phyloP scores from a whole-genome alignment of 2,113 vertebrate species.

The Lucifuga dentata region DNA sequence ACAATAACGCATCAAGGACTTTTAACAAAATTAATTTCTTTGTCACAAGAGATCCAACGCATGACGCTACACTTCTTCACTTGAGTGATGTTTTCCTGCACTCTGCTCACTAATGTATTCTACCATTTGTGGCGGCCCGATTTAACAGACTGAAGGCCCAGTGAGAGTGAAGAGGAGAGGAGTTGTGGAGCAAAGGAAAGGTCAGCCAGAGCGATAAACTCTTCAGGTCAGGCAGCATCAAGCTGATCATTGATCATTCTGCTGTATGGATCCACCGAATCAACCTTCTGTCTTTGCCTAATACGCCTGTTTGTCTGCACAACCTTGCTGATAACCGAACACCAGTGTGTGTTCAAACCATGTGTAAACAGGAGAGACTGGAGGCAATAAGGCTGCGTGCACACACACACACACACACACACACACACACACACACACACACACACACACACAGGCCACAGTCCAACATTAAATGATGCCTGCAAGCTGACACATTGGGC shows the following conservation, averaged over 20 bases:
- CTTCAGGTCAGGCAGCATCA: constrained; percentile 69
- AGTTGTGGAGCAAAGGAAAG: constrained; percentile 53
- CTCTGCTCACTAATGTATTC: constrained; percentile 26
- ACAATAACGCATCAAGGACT: no score
- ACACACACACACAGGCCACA: constrained; percentile 9
- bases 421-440: constrained; percentile 13
- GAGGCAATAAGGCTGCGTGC: constrained; percentile 1
- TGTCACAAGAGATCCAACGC: no score
- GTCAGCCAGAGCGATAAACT: constrained; percentile 75
- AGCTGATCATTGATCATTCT: constrained; percentile 76
- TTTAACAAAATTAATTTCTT: no score
- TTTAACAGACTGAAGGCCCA: constrained; percentile 46
- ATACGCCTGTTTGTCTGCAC: constrained; percentile 66
- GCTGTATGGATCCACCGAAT: constrained; percentile 67
- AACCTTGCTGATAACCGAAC: constrained; percentile 13
- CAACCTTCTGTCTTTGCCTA: constrained; percentile 69
- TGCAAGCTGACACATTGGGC: constrained; percentile 53
- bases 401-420: constrained; percentile 11
- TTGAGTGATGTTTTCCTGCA: not conserved
- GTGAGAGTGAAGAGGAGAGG: constrained; percentile 47
- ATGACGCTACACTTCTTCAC: not conserved
- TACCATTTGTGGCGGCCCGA: constrained; percentile 11
- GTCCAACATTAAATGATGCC: constrained; percentile 63
- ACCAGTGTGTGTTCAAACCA: constrained; percentile 36
- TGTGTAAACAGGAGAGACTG: constrained; percentile 22